Evolutionary conservation across 2,113 vertebrate species (phyloP), one percentile per base, ranked within the genome.

Genomic region (Phoxinus phoxinus): DNA sequence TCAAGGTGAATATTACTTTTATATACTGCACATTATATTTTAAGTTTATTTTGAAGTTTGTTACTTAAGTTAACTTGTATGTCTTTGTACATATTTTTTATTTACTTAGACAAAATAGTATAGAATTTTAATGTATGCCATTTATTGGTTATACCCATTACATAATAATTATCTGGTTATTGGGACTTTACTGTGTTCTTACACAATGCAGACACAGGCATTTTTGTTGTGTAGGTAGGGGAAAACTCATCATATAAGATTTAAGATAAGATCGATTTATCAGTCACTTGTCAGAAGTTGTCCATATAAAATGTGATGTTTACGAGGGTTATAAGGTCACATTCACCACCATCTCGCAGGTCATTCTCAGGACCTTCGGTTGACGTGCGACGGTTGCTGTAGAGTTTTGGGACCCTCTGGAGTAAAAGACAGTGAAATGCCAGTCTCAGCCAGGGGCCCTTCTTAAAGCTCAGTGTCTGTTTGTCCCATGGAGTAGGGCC

Each of bases 401-500:
- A 69, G 84, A 85, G 81, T 32, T 48, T 77, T 89, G 79, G 86
- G 88, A 90, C 83, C 86, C 81, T 86, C 87, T 87, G 92, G 88
- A 90, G 85, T 89, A 89, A 90, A 79, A 85, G 89, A 87, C 83
- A 58, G 86, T 87, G 83, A 93, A 91, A 93, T 92, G 86, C 92
- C 93, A 56, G 89, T 87, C 93, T 93, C 92, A 85, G 92, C 88
- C 87, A 92, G 93, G 84, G 89, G 89, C 89, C 79, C 90, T 90
- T 85, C 91, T 92, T 89, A 84, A 89, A 93, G 86, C 89, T 89
- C 90, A 90, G 90, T 91, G 89, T 88, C 73, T 91, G 91, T 93
- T 93, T 92, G 93, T 93, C 91, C 92, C 92, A 92, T 90, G 91
- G 88, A 92, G 91, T 92, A 91, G 84, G 89, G 88, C 91, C 89